phyloP scores from a whole-genome alignment of 2,888 invertebrate genomes.

The Argyresthia albistria region DNA sequence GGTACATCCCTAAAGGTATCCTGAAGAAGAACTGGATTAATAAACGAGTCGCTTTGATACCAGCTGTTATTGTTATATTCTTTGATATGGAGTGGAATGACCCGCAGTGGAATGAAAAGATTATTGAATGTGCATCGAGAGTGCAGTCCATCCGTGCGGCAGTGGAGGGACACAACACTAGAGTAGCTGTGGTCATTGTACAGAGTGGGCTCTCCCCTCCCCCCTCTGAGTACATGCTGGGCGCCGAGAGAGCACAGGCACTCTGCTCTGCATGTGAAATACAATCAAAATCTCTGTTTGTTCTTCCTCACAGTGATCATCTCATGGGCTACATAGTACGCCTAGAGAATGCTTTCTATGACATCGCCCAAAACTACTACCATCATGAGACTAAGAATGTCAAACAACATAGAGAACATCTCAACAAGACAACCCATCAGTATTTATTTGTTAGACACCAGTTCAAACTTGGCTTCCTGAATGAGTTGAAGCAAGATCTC shows the following conservation, averaged over 20 bases:
- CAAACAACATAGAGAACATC: slow-evolving; percentile 90
- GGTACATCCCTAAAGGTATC: slow-evolving; percentile 96
- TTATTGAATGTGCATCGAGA: slow-evolving; percentile 92
- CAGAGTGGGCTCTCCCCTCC: slow-evolving; percentile 87
- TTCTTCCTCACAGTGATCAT: slow-evolving; percentile 92
- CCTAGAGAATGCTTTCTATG: slow-evolving; percentile 94
- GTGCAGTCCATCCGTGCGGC: slow-evolving; percentile 87
- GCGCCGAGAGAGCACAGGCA: slow-evolving; percentile 91
- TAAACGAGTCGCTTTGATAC: slow-evolving; percentile 91
- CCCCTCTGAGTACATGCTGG: slow-evolving; percentile 85
- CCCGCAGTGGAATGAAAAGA: slow-evolving; percentile 93
- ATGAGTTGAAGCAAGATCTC: slow-evolving; percentile 93
- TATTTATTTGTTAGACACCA: slow-evolving; percentile 95
- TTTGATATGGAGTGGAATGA: slow-evolving; percentile 99
- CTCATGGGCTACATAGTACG: slow-evolving; percentile 82
- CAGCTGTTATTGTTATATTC: slow-evolving; percentile 94
- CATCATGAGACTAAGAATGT: slow-evolving; percentile 89
- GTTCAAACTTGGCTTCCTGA: slow-evolving; percentile 96
- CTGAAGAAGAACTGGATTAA: slow-evolving; percentile 95
- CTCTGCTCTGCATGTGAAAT: slow-evolving; percentile 94
- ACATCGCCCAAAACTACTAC: slow-evolving; percentile 94
- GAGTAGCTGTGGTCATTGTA: slow-evolving; percentile 90
- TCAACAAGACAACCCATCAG: slow-evolving; percentile 93
- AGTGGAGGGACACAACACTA: slow-evolving; percentile 80
- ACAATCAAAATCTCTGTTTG: slow-evolving; percentile 92